Percentiles rank a stretch among this genome's conserved stretches.
These are phyloP conservation scores for Cotesia glomerata DNA, from an alignment of 1,140 invertebrate genomes.

Conservation along the genomic window DNA sequence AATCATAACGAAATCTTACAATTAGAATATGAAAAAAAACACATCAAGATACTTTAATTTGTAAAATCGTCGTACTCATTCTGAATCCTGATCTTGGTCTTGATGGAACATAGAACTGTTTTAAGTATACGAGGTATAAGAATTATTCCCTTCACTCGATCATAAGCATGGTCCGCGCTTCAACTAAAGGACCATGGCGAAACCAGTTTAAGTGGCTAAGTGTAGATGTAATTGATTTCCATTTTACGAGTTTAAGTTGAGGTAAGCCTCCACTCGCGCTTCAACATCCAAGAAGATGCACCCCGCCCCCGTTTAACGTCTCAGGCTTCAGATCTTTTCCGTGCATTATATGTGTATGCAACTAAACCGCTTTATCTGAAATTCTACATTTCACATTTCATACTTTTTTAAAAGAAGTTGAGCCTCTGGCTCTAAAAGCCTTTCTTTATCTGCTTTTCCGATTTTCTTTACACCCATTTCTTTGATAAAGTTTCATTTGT, in stretches of 20 bases:
- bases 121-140: too few relatives aligned
- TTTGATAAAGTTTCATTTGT: too few relatives aligned
- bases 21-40: too few relatives aligned
- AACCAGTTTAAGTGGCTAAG: constrained; percentile 65
- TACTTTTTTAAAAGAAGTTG: neutral
- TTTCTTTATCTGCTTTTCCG: too few relatives aligned
- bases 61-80: too few relatives aligned
- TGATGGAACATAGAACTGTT: constrained; percentile 33
- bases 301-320: constrained; percentile 2
- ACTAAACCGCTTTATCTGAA: neutral
- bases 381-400: neutral
- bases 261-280: constrained; percentile 32
- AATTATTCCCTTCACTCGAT: neutral
- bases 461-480: too few relatives aligned
- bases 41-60: too few relatives aligned
- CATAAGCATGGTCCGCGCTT: neutral
- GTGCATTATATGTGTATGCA: neutral
- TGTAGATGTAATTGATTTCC: constrained; percentile 65
- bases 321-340: constrained; percentile 17
- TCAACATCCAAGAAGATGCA: constrained; percentile 2
- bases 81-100: too few relatives aligned
- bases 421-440: too few relatives aligned
- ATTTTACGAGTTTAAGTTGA: constrained; percentile 60
- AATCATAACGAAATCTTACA: too few relatives aligned
- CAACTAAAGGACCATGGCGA: constrained; percentile 61